Evolutionary conservation across 2,888 invertebrate genomes (phyloP), one percentile per base, ranked within the genome.

Genomic region (Caenorhabditis imperialis): DNA sequence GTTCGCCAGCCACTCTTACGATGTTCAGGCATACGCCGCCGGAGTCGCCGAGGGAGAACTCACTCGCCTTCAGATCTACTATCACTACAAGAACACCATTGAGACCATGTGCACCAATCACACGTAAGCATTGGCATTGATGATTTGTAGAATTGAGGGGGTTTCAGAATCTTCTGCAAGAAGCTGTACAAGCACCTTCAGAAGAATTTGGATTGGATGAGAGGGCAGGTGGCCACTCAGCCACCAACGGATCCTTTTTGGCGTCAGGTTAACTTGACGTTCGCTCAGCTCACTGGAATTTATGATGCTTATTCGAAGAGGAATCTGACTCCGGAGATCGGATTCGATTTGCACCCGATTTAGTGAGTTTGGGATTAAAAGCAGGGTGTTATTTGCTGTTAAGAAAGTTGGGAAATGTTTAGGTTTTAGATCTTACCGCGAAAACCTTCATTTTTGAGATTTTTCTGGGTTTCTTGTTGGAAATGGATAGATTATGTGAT

Each of bases 11-110:
- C 78, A 75, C 53, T 73, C 80, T 6, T 76, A 82, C 35, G 83
- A 84, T 62, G 84, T 85, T 48, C 86, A 86, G 67, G 84, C 86
- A 1, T 86, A 83, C 67, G 86, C 85, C 10, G 86, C 86, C 23
- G 86, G 86, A 58, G 83, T 86, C 18, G 84, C 82, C 25, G 86
- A 86, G 69, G 85, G 85, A 51, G 74, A 79, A 23, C 71, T 86
- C 45, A 87, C 86, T n/a, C 76, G 80, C 27, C 79, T 85, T 37
- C 86, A 87, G 57, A 86, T 87, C 65, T 84, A 84, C 69, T 83
- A 85, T 53, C 86, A 86, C 69, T 85, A 82, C 69, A 54, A 76
- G 10, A 86, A 86, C 71, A 86, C 86, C n/a, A 84, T 84, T 54
- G 81, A 81, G 62, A 78, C 79, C 7, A 70, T 84, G 58, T 87